phyloP scores from a whole-genome alignment of 1,140 invertebrate genomes.

The Diuraphis noxia region DNA sequence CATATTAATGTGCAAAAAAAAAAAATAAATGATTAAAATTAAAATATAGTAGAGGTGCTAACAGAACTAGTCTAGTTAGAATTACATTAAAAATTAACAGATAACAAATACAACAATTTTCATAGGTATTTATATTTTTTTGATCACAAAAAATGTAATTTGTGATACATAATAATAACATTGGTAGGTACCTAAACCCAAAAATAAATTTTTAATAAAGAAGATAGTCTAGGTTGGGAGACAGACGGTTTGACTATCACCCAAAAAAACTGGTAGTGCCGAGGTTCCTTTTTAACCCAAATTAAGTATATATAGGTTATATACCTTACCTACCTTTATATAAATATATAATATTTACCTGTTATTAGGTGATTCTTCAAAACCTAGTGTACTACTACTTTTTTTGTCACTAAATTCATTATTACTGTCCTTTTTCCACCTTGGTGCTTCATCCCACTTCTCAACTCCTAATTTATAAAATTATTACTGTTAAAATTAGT shows the following conservation, averaged over 20 bases:
- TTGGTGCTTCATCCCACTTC: slow-evolving; percentile 49
- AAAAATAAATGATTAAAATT: too few species aligned
- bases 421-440: slow-evolving; percentile 50
- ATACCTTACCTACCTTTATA: background rate
- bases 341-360: slow-evolving; percentile 18
- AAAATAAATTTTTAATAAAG: too few species aligned
- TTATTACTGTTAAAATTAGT: background rate
- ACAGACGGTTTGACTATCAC: background rate
- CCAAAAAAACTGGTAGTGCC: background rate
- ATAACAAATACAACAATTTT: too few species aligned
- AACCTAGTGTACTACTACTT: slow-evolving; percentile 28
- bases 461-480: slow-evolving; percentile 49
- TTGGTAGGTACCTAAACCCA: too few species aligned
- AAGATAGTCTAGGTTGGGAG: background rate
- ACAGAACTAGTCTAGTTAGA: too few species aligned
- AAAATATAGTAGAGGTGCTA: too few species aligned
- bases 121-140: too few species aligned
- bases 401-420: slow-evolving; percentile 51
- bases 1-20: too few species aligned
- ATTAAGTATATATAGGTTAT: too few species aligned
- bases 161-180: too few species aligned
- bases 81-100: too few species aligned
- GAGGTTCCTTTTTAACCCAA: background rate
- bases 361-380: slow-evolving; percentile 55
- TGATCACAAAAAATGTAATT: too few species aligned